Conservation (phyloP, 2,797 vertebrate species). For the Threskiornis aethiopicus region DNA sequence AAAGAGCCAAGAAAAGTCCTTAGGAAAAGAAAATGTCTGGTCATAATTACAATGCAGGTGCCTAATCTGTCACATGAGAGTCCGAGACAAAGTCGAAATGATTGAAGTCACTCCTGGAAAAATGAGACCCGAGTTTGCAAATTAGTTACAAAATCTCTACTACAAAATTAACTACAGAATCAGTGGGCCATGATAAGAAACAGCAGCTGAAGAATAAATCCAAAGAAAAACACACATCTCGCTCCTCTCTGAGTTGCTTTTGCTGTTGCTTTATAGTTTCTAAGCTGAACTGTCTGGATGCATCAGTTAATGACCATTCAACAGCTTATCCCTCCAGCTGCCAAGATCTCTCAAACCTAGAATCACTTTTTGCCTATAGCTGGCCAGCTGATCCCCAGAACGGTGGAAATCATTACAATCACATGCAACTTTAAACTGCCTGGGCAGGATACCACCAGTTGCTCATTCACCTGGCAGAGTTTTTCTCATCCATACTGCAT, state of each 20-base stretch:
- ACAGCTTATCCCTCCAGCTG: conserved; percentile 17
- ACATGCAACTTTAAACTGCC: background rate
- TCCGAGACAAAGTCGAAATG: background rate
- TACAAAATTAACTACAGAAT: background rate
- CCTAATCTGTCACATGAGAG: background rate
- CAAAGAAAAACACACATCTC: background rate
- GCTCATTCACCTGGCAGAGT: background rate
- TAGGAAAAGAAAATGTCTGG: background rate
- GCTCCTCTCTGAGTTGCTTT: background rate
- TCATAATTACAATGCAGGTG: background rate
- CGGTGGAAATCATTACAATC: background rate
- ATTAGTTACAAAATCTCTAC: background rate
- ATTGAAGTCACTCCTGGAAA: background rate
- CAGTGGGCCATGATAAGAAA: background rate
- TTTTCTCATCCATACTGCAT: background rate
- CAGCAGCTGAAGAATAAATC: background rate
- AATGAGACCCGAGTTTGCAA: background rate
- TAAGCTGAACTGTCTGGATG: background rate
- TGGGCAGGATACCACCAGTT: background rate
- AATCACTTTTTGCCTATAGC: background rate
- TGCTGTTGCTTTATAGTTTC: background rate
- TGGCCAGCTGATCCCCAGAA: background rate
- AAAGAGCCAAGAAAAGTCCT: background rate
- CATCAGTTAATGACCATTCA: conserved; percentile 25
- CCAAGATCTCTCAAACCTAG: background rate